Evolutionary conservation across 2,797 vertebrate genomes (phyloP), one percentile per base, ranked within the genome.

Genomic region (Sylvilagus floridanus): DNA sequence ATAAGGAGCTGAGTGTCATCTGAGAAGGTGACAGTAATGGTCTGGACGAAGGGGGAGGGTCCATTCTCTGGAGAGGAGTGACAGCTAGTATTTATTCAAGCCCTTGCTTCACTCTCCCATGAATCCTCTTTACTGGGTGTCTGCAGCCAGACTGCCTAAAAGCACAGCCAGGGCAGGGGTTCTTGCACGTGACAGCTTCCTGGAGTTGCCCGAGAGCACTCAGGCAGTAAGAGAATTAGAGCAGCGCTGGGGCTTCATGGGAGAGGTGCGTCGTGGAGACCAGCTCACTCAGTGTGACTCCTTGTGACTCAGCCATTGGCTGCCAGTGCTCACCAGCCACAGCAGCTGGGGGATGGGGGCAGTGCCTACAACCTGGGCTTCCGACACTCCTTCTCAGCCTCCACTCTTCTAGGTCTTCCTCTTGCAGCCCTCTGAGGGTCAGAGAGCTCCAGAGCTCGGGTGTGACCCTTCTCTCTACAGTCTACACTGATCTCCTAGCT

Each of bases 281-380:
- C 26, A 16, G 68, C 60, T 54, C 3, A 35, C 42, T 65, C 8
- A 30, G 4, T 7, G 47, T 54, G 62, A 42, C 35, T 35, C 22
- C 62, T 17, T 83, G 16, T 16, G 28, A 9, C 2, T 24, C 52
- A 50, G n/a, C 28, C 82, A 28, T 4, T n/a, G 52, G 60, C 47
- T 81, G 26, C 28, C 68, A 7, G 65, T 37, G 22, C 47, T 32
- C 71, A 21, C 26, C 22, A 81, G 35, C 4, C 54, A 79, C 57
- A 28, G 77, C 2, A 14, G 57, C 57, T 37, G 8, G 57, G 32
- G 57, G 77, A 78, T 63, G 35, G 57, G 57, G 54, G 76, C 8
- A 5, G 54, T 1, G 3, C 5, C 47, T 50, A 26, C 21, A 2
- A 1, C 14, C 4, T 5, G 24, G n/a, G 65, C 17, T 9, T 35